Conservation (phyloP, 2,797 vertebrate genomes). For the Semaprochilodus insignis region DNA sequence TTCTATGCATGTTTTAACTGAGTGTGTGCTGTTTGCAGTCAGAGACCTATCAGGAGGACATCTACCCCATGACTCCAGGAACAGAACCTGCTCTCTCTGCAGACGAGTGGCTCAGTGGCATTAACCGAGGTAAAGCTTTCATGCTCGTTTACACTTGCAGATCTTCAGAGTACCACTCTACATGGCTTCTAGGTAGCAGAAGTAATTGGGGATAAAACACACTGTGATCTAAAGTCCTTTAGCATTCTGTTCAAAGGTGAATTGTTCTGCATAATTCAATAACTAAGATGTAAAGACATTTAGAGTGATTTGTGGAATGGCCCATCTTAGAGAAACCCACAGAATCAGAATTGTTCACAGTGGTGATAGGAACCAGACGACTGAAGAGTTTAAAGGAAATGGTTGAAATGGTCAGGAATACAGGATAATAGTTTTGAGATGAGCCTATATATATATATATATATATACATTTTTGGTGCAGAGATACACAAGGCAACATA, state of each 20-base stretch:
- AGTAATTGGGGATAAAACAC: not conserved
- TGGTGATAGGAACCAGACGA: no score
- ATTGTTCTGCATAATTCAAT: no score
- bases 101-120: constrained; percentile 93
- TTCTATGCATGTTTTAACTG: not conserved
- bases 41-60: constrained; percentile 98
- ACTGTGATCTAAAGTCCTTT: not conserved
- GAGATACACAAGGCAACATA: no score
- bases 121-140: constrained; percentile 87
- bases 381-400: no score
- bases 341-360: no score
- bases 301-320: no score
- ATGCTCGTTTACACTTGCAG: not conserved
- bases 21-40: constrained; percentile 80
- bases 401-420: no score
- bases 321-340: no score
- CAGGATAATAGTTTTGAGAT: no score
- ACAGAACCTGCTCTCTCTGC: constrained; percentile 90
- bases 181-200: not conserved
- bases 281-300: no score
- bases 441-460: no score
- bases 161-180: not conserved
- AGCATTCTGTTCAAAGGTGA: not conserved
- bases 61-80: constrained; percentile 97
- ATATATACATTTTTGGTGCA: no score